These are phyloP conservation scores for Phlogophora meticulosa DNA, from an alignment of 2,888 invertebrate species.

Conservation along the genomic window DNA sequence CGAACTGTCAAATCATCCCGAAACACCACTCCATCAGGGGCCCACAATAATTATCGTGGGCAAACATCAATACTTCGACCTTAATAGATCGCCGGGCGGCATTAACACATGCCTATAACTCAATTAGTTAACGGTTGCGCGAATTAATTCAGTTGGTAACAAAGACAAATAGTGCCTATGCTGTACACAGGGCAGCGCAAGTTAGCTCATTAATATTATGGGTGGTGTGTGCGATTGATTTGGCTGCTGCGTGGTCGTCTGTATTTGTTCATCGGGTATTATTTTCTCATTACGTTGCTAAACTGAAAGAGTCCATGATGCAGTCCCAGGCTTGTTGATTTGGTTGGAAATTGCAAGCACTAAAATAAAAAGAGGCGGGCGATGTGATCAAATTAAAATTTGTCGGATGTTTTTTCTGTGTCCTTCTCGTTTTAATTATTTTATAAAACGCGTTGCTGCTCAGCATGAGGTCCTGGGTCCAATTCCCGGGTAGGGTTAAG, in stretches of 20 bases:
- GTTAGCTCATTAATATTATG: conserved; percentile 61
- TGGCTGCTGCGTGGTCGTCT: conserved; percentile 7
- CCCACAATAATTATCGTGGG: conserved; percentile 50
- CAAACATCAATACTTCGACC: conserved; percentile 60
- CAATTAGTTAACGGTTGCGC: conserved; percentile 65
- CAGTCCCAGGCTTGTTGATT: not conserved
- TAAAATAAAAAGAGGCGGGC: too few relatives aligned
- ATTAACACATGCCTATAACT: conserved; percentile 63
- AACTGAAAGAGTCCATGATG: not conserved
- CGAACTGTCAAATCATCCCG: conserved; percentile 37
- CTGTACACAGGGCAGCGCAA: conserved; percentile 52
- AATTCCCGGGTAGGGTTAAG: too few relatives aligned
- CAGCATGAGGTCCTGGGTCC: too few relatives aligned
- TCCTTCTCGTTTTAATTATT: too few relatives aligned
- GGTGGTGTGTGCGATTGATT: conserved; percentile 56
- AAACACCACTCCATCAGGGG: conserved; percentile 44
- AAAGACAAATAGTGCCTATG: conserved; percentile 64
- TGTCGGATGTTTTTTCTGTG: too few relatives aligned
- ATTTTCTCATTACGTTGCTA: conserved; percentile 2
- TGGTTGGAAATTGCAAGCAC: not conserved
- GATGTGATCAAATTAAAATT: not conserved
- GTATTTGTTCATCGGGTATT: conserved; percentile 22
- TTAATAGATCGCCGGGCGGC: conserved; percentile 52
- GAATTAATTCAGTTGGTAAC: conserved; percentile 67
- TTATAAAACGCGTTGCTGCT: too few relatives aligned